phyloP scores from a whole-genome alignment of 2,888 invertebrate species.

The Eupithecia centaureata region DNA sequence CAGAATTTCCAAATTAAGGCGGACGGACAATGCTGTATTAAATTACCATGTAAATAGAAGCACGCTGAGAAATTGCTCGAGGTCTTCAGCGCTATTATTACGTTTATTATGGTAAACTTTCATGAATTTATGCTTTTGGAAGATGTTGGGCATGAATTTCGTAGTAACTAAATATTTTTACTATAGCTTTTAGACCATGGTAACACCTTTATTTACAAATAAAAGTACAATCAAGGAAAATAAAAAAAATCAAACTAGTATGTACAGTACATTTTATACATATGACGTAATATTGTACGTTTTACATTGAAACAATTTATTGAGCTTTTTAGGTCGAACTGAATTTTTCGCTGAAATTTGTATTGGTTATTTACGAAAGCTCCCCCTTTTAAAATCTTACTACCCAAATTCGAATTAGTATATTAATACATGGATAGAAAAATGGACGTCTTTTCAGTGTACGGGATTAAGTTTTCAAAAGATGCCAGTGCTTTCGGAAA shows the following conservation, averaged over 20 bases:
- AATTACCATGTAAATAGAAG: slow-evolving; percentile 42
- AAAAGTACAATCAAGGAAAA: no score
- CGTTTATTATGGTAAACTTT: slow-evolving; percentile 1
- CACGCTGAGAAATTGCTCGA: slow-evolving; percentile 34
- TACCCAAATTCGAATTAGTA: background rate
- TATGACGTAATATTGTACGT: no score
- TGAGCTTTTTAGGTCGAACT: background rate
- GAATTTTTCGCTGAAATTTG: background rate
- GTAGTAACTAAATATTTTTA: background rate
- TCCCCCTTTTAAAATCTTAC: background rate
- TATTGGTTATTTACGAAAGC: background rate
- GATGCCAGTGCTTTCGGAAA: background rate
- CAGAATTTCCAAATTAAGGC: slow-evolving; percentile 41
- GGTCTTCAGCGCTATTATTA: slow-evolving; percentile 28
- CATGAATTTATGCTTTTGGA: slow-evolving; percentile 4
- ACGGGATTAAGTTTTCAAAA: background rate
- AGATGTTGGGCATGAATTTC: background rate
- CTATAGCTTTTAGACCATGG: background rate
- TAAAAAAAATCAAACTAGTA: no score
- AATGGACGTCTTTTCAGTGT: background rate
- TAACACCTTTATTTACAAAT: no score
- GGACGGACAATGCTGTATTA: slow-evolving; percentile 43
- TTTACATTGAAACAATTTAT: no score
- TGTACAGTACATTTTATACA: no score
- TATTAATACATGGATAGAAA: background rate